Conservation (phyloP, 1,140 invertebrate genomes). For the Eriosoma lanigerum region DNA sequence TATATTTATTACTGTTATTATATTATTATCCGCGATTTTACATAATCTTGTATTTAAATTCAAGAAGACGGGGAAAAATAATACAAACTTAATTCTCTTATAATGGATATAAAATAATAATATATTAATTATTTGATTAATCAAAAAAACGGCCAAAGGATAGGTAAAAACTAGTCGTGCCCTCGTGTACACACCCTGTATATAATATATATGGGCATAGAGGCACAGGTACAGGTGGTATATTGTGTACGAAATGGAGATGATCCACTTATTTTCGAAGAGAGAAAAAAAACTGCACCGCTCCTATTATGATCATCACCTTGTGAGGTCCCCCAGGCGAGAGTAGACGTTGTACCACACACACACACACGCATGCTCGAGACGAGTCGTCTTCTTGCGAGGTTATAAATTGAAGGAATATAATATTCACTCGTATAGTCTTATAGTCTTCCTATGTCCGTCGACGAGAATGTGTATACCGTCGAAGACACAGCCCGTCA, state of each 20-base stretch:
- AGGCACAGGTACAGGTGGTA: background rate
- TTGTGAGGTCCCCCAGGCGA: slow-evolving; percentile 35
- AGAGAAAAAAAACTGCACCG: background rate
- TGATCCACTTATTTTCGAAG: slow-evolving; percentile 41
- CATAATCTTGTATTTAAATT: no score
- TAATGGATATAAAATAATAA: no score
- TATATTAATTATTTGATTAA: no score
- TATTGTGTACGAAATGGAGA: background rate
- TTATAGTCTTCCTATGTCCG: slow-evolving; percentile 7
- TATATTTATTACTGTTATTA: no score
- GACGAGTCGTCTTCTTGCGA: background rate
- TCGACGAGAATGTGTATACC: background rate
- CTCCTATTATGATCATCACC: slow-evolving; percentile 39
- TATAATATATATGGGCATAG: no score
- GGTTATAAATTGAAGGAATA: no score
- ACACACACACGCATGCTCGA: background rate
- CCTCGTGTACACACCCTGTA: background rate
- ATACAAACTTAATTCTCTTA: no score
- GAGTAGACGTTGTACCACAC: slow-evolving; percentile 7
- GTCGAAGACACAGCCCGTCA: background rate
- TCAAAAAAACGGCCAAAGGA: no score
- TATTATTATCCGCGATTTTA: no score
- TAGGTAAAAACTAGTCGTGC: no score
- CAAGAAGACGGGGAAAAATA: no score
- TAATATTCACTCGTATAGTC: background rate